Base-by-base conservation (phyloP, 2,888 invertebrate species). In the Lapara coniferarum region DNA sequence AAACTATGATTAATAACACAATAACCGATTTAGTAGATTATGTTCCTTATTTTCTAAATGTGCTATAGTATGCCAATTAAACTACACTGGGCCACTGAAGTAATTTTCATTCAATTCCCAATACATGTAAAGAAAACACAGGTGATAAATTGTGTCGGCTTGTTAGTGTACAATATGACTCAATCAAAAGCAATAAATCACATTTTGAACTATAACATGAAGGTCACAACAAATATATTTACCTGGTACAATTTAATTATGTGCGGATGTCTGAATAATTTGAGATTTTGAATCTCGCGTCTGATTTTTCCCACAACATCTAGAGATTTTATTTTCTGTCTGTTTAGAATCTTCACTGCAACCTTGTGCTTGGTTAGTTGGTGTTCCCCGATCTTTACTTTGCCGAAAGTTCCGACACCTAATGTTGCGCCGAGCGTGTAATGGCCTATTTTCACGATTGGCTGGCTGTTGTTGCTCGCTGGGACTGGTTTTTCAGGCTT, bases 271-370 rank as follows among this genome's bases (percentile, higher is more conserved):
- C 99, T 95, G 85, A 99, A 99, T n/a, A 99, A 95, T 86, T 99
- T 99, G 52, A 99, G 95, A 93, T 99, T 99, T 90, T 99, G 99
- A 83, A 99, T 99, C 93, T 99, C 99, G 69, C 99, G 95, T 71
- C 99, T 95, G 79, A 99, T 99, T 93, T 99, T 99, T 2, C 99
- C 99, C 44, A 99, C 99, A 6, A 99, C 99, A 96, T 99, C 99
- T 14, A 99, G 95, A 79, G 98, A 99, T 89, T 99, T 99, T 74
- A 99, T 99, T 92, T 99, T 99, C 86, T 99, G 98, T 56, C 99
- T 95, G 89, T 99, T 99, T 59, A 99, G 93, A 77, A 99, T 99
- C 91, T 99, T 99, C 0, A 99, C 98, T 63, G 99, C 99, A 58
- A 99, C 99, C 93, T 99, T 99, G 91, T 99, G 99, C 78, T 98